Conservation (phyloP, 2,888 invertebrate genomes). For the Erebia aethiops region DNA sequence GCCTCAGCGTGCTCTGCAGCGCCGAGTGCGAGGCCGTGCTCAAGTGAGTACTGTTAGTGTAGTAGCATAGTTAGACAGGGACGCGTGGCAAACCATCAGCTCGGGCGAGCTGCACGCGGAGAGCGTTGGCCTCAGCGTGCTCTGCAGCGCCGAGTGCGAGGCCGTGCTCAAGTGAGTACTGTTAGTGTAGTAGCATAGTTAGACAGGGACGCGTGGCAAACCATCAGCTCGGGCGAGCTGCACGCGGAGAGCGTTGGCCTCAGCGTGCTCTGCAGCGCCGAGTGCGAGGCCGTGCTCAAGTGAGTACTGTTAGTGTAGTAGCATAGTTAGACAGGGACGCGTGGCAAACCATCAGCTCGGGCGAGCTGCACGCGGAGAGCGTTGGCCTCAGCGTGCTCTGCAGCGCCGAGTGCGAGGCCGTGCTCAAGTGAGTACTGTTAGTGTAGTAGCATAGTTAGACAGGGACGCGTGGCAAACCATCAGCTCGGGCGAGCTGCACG, state of each 20-base stretch:
- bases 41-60: conserved; percentile 51
- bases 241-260: conserved; percentile 55
- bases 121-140: conserved; percentile 57
- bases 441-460: conserved; percentile 24
- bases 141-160: conserved; percentile 55
- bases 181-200: too few species aligned
- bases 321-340: conserved; percentile 37
- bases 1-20: conserved; percentile 58
- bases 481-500: conserved; percentile 56
- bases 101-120: conserved; percentile 62
- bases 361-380: conserved; percentile 57
- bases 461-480: conserved; percentile 54
- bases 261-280: conserved; percentile 58
- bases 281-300: too few species aligned
- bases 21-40: too few species aligned
- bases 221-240: conserved; percentile 60
- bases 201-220: conserved; percentile 52
- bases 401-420: conserved; percentile 50
- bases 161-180: conserved; percentile 62
- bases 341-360: conserved; percentile 60
- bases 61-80: conserved; percentile 31
- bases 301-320: conserved; percentile 42
- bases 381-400: conserved; percentile 63
- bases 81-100: conserved; percentile 55
- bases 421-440: conserved; percentile 55